These are phyloP conservation scores for Lithodes maja DNA, from an alignment of 2,888 invertebrate genomes.

Conservation along the genomic window DNA sequence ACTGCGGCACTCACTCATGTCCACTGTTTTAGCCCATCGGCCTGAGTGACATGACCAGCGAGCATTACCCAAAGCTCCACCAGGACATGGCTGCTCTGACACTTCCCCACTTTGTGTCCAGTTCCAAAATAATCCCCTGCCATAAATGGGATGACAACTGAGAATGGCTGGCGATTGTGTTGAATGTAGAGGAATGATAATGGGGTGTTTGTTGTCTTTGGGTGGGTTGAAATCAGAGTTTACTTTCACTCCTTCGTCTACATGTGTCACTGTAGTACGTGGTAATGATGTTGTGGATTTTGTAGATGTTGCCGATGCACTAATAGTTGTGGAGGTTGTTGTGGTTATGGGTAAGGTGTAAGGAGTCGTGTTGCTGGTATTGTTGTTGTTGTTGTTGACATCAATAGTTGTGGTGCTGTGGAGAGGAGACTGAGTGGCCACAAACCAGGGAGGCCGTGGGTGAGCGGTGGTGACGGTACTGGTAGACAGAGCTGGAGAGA, in stretches of 20 bases:
- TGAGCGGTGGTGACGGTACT: constrained; percentile 87
- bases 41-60: constrained; percentile 83
- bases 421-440: constrained; percentile 77
- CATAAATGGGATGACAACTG: constrained; percentile 82
- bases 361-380: constrained; percentile 55
- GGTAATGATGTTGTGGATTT: neutral
- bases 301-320: constrained; percentile 71
- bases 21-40: constrained; percentile 77
- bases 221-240: neutral
- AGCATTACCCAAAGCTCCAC: constrained; percentile 89
- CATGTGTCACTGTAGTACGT: constrained; percentile 27
- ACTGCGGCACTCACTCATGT: constrained; percentile 90
- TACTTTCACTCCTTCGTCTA: neutral
- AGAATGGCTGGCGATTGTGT: constrained; percentile 57
- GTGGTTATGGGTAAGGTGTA: constrained; percentile 58
- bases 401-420: constrained; percentile 60
- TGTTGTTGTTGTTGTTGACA: constrained; percentile 53
- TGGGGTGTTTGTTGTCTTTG: constrained; percentile 3
- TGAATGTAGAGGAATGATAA: constrained; percentile 22
- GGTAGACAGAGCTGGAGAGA: constrained; percentile 73
- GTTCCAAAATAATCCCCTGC: constrained; percentile 90
- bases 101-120: constrained; percentile 86
- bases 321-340: constrained; percentile 53
- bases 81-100: constrained; percentile 90
- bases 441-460: constrained; percentile 90